These are phyloP conservation scores for Lepidostoma basale DNA, from an alignment of 1,140 invertebrate genomes.

Conservation along the genomic window DNA sequence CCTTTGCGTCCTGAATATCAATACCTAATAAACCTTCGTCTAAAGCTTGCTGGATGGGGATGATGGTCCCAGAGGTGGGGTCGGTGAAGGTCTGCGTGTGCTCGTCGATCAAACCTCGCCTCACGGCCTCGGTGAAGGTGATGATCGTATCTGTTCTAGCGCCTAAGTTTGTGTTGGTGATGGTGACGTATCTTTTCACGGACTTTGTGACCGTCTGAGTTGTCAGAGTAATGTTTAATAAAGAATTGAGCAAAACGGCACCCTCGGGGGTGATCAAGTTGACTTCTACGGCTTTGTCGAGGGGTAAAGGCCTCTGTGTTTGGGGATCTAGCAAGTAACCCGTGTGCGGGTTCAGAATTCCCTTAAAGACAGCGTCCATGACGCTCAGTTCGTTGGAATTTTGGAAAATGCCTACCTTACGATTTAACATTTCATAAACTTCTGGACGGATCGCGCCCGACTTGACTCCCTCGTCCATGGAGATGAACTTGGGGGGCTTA, in stretches of 20 bases:
- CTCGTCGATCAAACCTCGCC: constrained; percentile 81
- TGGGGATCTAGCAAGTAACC: constrained; percentile 83
- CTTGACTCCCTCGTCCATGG: constrained; percentile 71
- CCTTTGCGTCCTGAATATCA: constrained; percentile 60
- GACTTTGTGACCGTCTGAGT: constrained; percentile 84
- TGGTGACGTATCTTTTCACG: constrained; percentile 78
- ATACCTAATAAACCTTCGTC: constrained; percentile 70
- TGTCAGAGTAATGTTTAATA: constrained; percentile 84
- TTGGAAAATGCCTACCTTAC: constrained; percentile 80
- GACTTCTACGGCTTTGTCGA: constrained; percentile 84
- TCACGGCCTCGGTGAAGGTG: constrained; percentile 78
- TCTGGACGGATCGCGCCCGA: constrained; percentile 73
- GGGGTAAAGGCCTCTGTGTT: constrained; percentile 76
- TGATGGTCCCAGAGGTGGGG: constrained; percentile 73
- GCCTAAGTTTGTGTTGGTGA: constrained; percentile 68
- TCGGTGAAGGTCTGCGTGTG: constrained; percentile 79
- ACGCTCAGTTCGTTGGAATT: constrained; percentile 78
- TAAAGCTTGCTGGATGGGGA: constrained; percentile 84
- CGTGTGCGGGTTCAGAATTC: constrained; percentile 82
- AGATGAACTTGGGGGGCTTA: constrained; percentile 70
- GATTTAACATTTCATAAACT: constrained; percentile 83
- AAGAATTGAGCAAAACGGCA: constrained; percentile 79
- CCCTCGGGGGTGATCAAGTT: constrained; percentile 86
- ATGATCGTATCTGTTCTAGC: constrained; percentile 67
- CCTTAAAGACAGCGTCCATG: constrained; percentile 83